A percentile compares a stretch with the other conserved stretches of the same genome.
These are phyloP conservation scores for Amblyraja radiata DNA, from an alignment of 2,797 vertebrate genomes.

Conservation along the genomic window DNA sequence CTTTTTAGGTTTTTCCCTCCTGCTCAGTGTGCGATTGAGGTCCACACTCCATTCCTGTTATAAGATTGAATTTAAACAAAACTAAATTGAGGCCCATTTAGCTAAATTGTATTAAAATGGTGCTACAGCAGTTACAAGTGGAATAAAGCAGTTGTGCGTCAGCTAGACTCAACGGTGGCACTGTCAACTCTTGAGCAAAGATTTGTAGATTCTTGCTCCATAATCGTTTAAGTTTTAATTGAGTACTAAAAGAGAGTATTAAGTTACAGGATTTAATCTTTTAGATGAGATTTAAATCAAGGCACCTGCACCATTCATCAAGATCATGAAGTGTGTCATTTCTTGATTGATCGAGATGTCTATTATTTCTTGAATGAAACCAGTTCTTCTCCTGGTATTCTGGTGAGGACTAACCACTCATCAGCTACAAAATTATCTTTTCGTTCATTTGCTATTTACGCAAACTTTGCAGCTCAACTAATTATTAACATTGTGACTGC, in stretches of 20 bases:
- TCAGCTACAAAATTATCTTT: not conserved
- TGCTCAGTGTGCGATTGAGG: conserved; percentile 84
- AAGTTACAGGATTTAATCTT: not conserved
- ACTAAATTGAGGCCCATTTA: not conserved
- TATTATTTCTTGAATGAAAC: not conserved
- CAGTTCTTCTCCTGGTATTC: not conserved
- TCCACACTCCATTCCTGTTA: conserved; percentile 88
- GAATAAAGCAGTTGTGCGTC: not conserved
- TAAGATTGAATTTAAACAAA: not conserved
- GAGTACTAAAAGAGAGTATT: not conserved
- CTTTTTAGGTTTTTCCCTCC: conserved; percentile 81
- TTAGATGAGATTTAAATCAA: not conserved
- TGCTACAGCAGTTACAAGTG: not conserved
- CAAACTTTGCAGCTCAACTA: not conserved
- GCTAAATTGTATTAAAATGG: not conserved
- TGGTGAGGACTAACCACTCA: not conserved
- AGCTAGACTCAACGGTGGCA: not conserved
- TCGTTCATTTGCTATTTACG: not conserved
- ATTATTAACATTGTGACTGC: not conserved
- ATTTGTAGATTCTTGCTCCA: not conserved
- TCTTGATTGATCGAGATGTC: not conserved
- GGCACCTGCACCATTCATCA: not conserved
- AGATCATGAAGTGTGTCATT: no score
- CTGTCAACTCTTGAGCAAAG: not conserved
- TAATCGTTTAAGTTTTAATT: not conserved